Base-by-base conservation (phyloP, 2,888 invertebrate species). In the Trachelus tabidus region DNA sequence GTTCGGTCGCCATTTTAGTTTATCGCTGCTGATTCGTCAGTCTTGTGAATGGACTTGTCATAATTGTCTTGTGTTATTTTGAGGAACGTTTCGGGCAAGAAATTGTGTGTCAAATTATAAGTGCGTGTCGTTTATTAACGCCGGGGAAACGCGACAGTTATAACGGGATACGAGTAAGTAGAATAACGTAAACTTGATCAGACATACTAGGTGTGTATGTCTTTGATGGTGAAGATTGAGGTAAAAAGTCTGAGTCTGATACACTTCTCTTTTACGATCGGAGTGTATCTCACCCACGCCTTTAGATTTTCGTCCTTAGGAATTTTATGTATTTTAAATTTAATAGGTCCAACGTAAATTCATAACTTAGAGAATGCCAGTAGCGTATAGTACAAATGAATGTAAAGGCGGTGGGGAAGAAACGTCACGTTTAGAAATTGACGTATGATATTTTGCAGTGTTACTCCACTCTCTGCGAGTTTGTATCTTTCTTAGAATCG, bases 31-130 rank as follows among this genome's bases (percentile, higher is more conserved):
- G 89, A 89, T 88, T 89, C 87, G 87, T 85, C 89, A 88, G 87
- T 88, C 85, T 85, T 88, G 89, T 89, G 89, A 89, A 89, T 89
- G 89, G 88, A 88, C 87, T 89, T 90, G 89, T 90, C 89, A 90
- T 85, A 89, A 88, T 88, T 86, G 86, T 88, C 84, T 86, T 85
- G 85, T 87, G 83, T 89, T 89, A 87, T 88, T 89, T 89, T 88
- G 34, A 69, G 73, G 37, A 77, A 74, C 37, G 73, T 76, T 73
- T 78, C 73, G 34, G 71, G 12, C 71, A 71, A 33, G 71, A 31
- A 71, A 71, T 56, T 23, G 56, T 56, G 56, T 56, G 56, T 56
- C 23, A 56, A 56, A 56, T 56, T 56, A 15, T 56, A 56, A 23
- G 23, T 56, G 56, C 23, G 23, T 56, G 23, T 56, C 56, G 56